A percentile compares a stretch with the other conserved stretches of the same genome.
phyloP scores from a whole-genome alignment of 1,140 invertebrate genomes.

The Globodera rostochiensis region DNA sequence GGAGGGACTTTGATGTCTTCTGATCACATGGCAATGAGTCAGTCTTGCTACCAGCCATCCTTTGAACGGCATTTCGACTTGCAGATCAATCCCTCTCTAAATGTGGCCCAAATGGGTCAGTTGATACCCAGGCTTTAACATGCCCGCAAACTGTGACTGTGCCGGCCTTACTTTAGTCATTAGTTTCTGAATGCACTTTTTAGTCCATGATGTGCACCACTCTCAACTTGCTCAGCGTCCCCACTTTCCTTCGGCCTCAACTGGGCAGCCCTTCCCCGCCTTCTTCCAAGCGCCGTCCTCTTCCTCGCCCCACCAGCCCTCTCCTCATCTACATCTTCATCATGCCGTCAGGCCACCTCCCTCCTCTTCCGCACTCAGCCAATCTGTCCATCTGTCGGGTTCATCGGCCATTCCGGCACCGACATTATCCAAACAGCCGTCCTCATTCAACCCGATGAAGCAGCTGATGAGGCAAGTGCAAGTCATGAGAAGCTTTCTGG shows the following conservation, averaged over 20 bases:
- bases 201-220: background rate
- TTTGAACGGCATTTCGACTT: background rate
- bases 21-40: background rate
- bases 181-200: background rate
- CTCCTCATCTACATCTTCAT: background rate
- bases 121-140: background rate
- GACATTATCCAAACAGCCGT: background rate
- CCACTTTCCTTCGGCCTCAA: background rate
- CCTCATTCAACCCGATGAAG: background rate
- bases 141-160: too few relatives aligned
- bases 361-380: background rate
- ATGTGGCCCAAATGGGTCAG: background rate
- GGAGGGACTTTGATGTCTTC: too few relatives aligned
- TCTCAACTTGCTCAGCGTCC: background rate
- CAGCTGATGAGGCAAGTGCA: background rate
- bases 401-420: background rate
- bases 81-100: background rate
- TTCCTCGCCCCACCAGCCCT: background rate
- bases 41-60: conserved; percentile 21
- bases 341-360: background rate
- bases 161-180: too few relatives aligned
- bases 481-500: background rate
- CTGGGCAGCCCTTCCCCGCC: background rate
- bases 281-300: background rate
- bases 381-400: background rate